phyloP scores from a whole-genome alignment of 2,113 vertebrate genomes.

The Phoenicopterus ruber region DNA sequence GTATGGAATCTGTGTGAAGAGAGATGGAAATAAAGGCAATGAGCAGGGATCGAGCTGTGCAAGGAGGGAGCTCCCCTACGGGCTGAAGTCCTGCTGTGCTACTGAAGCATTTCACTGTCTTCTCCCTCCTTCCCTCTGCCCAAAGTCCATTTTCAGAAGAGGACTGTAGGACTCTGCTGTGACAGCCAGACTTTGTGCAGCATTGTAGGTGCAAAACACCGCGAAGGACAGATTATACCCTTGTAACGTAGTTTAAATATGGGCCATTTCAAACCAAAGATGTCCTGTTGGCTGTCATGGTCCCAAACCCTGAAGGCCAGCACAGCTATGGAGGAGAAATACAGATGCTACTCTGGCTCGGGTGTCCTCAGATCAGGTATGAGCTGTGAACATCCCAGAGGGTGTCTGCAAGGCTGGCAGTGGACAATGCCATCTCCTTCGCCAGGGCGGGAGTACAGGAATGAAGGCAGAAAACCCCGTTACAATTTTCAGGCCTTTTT shows the following conservation, averaged over 20 bases:
- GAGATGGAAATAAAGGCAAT: neutral
- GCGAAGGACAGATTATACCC: neutral
- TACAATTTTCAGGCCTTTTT: neutral
- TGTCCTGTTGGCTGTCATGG: neutral
- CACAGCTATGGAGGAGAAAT: neutral
- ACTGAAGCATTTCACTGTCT: neutral
- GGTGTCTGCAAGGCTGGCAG: neutral
- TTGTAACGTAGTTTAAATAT: neutral
- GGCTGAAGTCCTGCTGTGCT: neutral
- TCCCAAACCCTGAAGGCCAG: neutral
- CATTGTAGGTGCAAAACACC: neutral
- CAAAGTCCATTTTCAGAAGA: neutral
- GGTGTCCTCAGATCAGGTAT: neutral
- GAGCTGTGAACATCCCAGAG: neutral
- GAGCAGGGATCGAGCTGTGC: neutral
- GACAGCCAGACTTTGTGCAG: neutral
- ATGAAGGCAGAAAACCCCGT: neutral
- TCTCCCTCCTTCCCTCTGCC: neutral
- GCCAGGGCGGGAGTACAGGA: neutral
- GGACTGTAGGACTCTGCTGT: neutral
- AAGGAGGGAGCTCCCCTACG: neutral
- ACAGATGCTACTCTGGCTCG: neutral
- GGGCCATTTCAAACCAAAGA: neutral
- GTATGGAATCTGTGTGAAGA: constrained; percentile 87
- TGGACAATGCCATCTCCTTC: neutral